Evolutionary conservation across 2,113 vertebrate genomes (phyloP), one percentile per base, ranked within the genome.

Genomic region (Uropsilus gracilis): DNA sequence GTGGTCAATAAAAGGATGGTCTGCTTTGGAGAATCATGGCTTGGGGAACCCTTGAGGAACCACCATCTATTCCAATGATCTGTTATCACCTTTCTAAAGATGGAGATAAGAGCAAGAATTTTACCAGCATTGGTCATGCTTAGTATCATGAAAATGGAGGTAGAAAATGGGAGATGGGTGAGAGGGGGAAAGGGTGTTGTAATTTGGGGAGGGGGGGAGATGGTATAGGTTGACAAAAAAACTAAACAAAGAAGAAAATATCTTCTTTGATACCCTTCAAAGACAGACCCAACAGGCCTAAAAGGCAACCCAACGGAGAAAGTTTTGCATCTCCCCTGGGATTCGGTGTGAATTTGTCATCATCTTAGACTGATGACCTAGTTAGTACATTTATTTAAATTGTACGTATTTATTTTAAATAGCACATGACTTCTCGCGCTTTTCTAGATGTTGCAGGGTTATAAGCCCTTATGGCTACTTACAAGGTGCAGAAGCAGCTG

Each of bases 401-500:
- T n/a, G n/a, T n/a, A n/a, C n/a, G n/a, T n/a, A n/a, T 50, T 24
- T 59, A 50, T 83, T 94, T 73, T 44, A 86, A 46, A 63, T 76
- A 72, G 82, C 8, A 61, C 12, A 71, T 5, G 59, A 1, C 55
- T 86, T 76, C 69, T 94, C 30, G 64, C 66, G 34, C 1, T 44
- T 30, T 82, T 77, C 22, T n/a, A 86, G 39, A 73, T 81, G 77
- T 42, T 83, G 34, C 30, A 32, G 18, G 11, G 30, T 92, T 85
- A 39, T 16, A 39, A 55, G 50, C 71, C 32, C 37, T 86, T 96
- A 50, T 4, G 66, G 48, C 44, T 83, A 89, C 18, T 32, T 44
- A 44, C 17, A 80, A 89, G 22, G 1, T 75, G 5, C 26, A 81
- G 34, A 86, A 90, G 53, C 95, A 95, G 92, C 17, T 80, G 42